Evolutionary conservation across 1,140 invertebrate species (phyloP), one percentile per base, ranked within the genome.

Genomic region (Eupeodes corollae): DNA sequence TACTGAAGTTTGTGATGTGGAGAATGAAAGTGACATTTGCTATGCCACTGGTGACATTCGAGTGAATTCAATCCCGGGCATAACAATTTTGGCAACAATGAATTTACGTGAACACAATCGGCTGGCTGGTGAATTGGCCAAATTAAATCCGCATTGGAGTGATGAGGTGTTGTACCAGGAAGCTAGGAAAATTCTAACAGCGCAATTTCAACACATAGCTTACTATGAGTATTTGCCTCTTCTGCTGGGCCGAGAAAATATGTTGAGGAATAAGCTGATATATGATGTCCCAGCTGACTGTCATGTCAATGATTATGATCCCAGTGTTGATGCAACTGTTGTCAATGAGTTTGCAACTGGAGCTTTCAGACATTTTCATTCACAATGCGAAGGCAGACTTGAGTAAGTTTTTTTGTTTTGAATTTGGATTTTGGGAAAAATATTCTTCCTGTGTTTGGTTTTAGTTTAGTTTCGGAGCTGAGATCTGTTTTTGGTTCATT

Each of bases 71-170:
- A 88, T 88, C 56, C 79, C 86, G 0, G 81, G 85, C 48, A 60
- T 94, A 31, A 81, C 86, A 1, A 70, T 87, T 6, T 68, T 96
- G 0, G 92, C 97, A 55, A 83, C 88, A 0, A 63, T 95, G 5
- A 74, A 89, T 39, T 70, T 94, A 45, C 73, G 94, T 48, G 87
- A 96, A 63, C 93, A 98, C 65, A 98, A 98, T 68, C 75, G 87
- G 38, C 73, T 97, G 14, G 90, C 91, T 1, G 75, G 79, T 33
- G 68, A 63, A 31, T 69, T 98, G 0, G 63, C 75, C 0, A 57
- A 72, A 8, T 58, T 95, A 1, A 97, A 97, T 71, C 86, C 86
- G 0, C 84, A 88, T 52, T 93, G 89, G 85, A 76, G 79, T 49
- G 90, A 93, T 58, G 88, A 92, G 63, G 85, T 75, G 0, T 66